Conservation (phyloP, 2,888 invertebrate genomes). For the Phortica okadai region DNA sequence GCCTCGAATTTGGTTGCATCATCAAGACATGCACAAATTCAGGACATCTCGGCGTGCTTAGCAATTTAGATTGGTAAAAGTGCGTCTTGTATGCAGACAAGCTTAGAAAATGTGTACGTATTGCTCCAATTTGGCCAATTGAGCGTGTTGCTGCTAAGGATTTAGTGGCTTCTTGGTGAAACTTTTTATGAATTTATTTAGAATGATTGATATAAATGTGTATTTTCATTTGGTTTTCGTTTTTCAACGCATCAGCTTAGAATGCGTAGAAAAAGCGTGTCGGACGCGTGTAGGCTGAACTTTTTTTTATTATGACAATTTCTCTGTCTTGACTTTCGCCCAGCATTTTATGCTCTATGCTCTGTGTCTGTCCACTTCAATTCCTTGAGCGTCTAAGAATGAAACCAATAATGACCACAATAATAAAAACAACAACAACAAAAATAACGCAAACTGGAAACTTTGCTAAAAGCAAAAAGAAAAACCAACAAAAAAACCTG, state of each 20-base stretch:
- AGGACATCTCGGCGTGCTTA: neutral
- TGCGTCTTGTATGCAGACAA: neutral
- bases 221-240: neutral
- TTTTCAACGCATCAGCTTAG: neutral
- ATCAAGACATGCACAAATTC: neutral
- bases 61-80: neutral
- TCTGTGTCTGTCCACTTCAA: too few species aligned
- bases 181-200: neutral
- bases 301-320: too few species aligned
- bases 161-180: neutral
- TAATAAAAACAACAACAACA: too few species aligned
- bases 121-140: too few species aligned
- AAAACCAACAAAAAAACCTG: too few species aligned
- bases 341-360: too few species aligned
- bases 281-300: too few species aligned
- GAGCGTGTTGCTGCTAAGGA: neutral
- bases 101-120: too few species aligned
- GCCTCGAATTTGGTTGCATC: neutral
- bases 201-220: neutral
- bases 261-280: neutral
- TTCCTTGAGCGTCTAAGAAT: too few species aligned
- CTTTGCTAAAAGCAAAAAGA: too few species aligned
- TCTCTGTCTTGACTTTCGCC: too few species aligned
- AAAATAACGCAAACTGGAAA: neutral
- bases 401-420: too few species aligned